Conservation (phyloP, 2,797 vertebrate species). For the Coreius guichenoti region DNA sequence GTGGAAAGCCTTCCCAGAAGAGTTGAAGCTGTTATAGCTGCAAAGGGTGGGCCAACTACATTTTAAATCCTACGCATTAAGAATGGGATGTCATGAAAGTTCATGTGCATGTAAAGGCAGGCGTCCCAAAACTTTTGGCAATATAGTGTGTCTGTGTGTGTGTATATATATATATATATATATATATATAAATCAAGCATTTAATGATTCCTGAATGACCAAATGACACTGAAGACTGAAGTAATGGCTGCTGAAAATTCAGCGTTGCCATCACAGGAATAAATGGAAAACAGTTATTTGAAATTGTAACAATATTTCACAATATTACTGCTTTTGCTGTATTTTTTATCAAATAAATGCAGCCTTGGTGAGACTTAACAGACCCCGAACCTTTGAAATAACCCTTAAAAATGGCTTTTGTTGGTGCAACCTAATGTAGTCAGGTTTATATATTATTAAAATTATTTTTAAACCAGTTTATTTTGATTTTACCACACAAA, state of each 20-base stretch:
- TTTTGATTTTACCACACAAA: slow-evolving; percentile 52
- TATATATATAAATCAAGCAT: too few relatives aligned
- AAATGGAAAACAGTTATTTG: neutral
- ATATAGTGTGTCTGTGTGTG: too few relatives aligned
- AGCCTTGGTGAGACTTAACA: neutral
- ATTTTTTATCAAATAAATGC: neutral
- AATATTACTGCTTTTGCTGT: neutral
- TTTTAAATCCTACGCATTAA: too few relatives aligned
- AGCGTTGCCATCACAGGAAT: neutral
- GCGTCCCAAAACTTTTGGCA: too few relatives aligned
- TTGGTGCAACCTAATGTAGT: neutral
- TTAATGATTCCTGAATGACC: neutral
- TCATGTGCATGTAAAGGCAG: too few relatives aligned
- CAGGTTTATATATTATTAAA: neutral
- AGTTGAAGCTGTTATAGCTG: too few relatives aligned
- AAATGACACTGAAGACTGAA: neutral
- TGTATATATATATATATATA: too few relatives aligned
- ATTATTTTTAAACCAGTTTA: neutral
- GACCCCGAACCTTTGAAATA: neutral
- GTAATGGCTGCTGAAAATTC: neutral
- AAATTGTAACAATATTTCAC: neutral
- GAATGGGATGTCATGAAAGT: too few relatives aligned
- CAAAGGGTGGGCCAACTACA: too few relatives aligned
- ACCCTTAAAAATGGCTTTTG: neutral
- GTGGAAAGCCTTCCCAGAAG: too few relatives aligned